Evolutionary conservation across 2,113 vertebrate species (phyloP), one percentile per base, ranked within the genome.

Genomic region (Stictonetta naevosa): DNA sequence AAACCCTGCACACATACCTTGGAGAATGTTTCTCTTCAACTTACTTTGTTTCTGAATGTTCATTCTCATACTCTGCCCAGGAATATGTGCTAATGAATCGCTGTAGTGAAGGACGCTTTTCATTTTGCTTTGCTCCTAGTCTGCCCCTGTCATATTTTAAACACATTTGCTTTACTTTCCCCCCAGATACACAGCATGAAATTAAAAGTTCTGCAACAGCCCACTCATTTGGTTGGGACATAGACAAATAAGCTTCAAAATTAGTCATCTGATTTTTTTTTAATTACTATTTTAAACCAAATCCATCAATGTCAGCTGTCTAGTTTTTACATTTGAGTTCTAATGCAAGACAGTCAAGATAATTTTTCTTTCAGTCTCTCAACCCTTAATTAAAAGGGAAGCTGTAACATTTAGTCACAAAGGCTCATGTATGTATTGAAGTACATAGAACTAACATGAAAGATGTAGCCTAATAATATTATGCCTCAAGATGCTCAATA

Each of bases 51-150:
- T 98, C 97, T 80, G 96, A 55, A 36, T 96, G 96, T 40, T 98
- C 98, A 25, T 98, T 98, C 58, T 98, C 98, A 2, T 98, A 97
- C 48, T 99, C 98, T 15, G 98, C 96, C 98, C 99, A 99, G 95
- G 98, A 97, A 34, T 98, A 98, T 3, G 98, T 98, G 97, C 98
- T 99, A 93, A 99, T 97, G 96, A 99, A 99, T 18, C 99, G 98
- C 56, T 99, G 99, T 59, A 99, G 97, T 0, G 98, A 98, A 33
- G 99, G 99, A 22, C 98, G 98, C 53, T 97, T 97, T 55, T 97
- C 96, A 7, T 93, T 98, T 79, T 96, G 97, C 97, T 99, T 99
- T 68, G 95, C 76, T 33, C 98, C 99, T 56, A 98, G 83, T 83
- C 98, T 75, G 71, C 96, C 98, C 99, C 99, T 97, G 75, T 23